phyloP scores from a whole-genome alignment of 2,888 invertebrate genomes.

The Megalurothrips usitatus region DNA sequence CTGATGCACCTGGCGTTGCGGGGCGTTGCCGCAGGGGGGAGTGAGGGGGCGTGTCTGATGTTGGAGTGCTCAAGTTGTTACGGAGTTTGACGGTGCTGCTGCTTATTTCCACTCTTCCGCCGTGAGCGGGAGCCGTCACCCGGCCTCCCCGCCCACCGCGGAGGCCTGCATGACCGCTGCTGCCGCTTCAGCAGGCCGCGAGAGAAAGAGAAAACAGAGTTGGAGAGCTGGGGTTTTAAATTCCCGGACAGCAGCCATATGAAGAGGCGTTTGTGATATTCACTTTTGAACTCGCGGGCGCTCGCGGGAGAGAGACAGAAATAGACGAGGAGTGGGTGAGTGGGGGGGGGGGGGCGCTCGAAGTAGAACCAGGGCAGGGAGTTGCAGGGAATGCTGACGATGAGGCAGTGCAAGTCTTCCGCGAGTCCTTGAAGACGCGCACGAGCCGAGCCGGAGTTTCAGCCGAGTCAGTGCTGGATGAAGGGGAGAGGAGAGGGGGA shows the following conservation, averaged over 20 bases:
- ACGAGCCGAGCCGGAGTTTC: no score
- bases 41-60: not conserved
- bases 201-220: not conserved
- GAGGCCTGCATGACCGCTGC: not conserved
- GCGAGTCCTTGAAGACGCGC: not conserved
- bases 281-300: no score
- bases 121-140: not conserved
- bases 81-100: slow-evolving; percentile 10
- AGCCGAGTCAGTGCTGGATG: not conserved
- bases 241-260: not conserved
- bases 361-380: not conserved
- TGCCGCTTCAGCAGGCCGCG: not conserved
- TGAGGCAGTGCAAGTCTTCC: not conserved
- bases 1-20: slow-evolving; percentile 6
- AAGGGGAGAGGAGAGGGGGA: not conserved
- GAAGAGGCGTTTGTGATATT: no score
- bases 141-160: not conserved
- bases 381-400: not conserved
- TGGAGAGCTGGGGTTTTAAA: not conserved
- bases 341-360: not conserved
- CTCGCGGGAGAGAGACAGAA: no score
- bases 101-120: not conserved
- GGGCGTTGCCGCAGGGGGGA: not conserved
- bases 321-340: not conserved
- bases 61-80: slow-evolving; percentile 13